Percentiles rank a stretch among this genome's conserved stretches.
Conservation (phyloP, 2,888 invertebrate genomes). For the Drosophila mercatorum region DNA sequence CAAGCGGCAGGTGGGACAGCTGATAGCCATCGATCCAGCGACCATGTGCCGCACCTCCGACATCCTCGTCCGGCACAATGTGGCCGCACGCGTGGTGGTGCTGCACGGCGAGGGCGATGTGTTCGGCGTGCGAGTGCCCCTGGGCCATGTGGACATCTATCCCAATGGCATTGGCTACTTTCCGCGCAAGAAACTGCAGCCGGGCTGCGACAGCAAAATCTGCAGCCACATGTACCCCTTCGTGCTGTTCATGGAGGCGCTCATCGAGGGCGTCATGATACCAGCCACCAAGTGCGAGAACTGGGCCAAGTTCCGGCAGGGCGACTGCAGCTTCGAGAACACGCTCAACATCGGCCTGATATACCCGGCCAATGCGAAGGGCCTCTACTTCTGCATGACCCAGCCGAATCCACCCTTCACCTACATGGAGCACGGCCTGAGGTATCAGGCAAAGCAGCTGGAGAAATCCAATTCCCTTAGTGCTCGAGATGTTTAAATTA, state of each 20-base stretch:
- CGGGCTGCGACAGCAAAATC: slow-evolving; percentile 76
- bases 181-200: slow-evolving; percentile 77
- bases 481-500: neutral
- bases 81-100: slow-evolving; percentile 76
- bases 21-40: slow-evolving; percentile 82
- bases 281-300: slow-evolving; percentile 80
- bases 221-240: slow-evolving; percentile 83
- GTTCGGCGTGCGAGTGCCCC: slow-evolving; percentile 72
- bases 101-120: slow-evolving; percentile 81
- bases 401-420: slow-evolving; percentile 80
- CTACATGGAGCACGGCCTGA: slow-evolving; percentile 75
- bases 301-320: slow-evolving; percentile 75
- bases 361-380: slow-evolving; percentile 71
- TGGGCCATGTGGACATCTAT: slow-evolving; percentile 81
- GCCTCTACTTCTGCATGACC: slow-evolving; percentile 78
- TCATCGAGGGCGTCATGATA: slow-evolving; percentile 77
- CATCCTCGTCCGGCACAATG: slow-evolving; percentile 63
- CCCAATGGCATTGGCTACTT: slow-evolving; percentile 82
- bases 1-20: slow-evolving; percentile 66
- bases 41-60: slow-evolving; percentile 78
- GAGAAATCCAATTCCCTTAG: neutral
- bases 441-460: slow-evolving; percentile 49
- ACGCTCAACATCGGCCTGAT: slow-evolving; percentile 72
- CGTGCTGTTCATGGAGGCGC: slow-evolving; percentile 80
- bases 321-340: slow-evolving; percentile 69